Evolutionary conservation across 2,113 vertebrate species (phyloP).

Genomic region (Orientallactaga bullata): DNA sequence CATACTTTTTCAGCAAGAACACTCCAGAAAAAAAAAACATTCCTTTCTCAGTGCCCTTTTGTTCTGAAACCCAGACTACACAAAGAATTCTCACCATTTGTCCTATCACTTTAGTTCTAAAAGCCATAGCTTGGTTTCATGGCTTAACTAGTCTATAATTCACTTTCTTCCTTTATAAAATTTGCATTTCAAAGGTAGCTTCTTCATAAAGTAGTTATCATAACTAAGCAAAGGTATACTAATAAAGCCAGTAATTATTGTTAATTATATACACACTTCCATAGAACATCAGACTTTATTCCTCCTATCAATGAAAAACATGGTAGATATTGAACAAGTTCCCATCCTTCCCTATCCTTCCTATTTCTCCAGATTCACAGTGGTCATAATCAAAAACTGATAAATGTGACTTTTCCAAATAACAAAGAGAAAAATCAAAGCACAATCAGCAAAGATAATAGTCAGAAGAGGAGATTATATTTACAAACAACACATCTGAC

Average conservation of each 20-base stretch:
- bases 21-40: slow-evolving; percentile 10
- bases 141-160: not conserved
- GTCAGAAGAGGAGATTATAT: not conserved
- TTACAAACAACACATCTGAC: not conserved
- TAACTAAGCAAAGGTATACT: not conserved
- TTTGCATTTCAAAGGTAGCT: not conserved
- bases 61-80: slow-evolving; percentile 5
- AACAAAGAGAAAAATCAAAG: not conserved
- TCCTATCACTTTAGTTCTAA: not conserved
- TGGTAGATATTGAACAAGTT: not conserved
- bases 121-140: not conserved
- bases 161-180: not conserved
- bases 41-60: slow-evolving; percentile 16
- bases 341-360: not conserved
- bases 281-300: not conserved
- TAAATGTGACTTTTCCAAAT: not conserved
- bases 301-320: not conserved
- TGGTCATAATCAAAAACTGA: not conserved
- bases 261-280: not conserved
- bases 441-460: not conserved
- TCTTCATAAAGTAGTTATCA: not conserved
- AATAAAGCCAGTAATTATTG: not conserved
- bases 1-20: slow-evolving; percentile 20
- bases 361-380: not conserved
- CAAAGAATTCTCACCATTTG: not conserved